Conservation (phyloP, 2,888 invertebrate genomes). For the Scaptomyza cyrtandrae region DNA sequence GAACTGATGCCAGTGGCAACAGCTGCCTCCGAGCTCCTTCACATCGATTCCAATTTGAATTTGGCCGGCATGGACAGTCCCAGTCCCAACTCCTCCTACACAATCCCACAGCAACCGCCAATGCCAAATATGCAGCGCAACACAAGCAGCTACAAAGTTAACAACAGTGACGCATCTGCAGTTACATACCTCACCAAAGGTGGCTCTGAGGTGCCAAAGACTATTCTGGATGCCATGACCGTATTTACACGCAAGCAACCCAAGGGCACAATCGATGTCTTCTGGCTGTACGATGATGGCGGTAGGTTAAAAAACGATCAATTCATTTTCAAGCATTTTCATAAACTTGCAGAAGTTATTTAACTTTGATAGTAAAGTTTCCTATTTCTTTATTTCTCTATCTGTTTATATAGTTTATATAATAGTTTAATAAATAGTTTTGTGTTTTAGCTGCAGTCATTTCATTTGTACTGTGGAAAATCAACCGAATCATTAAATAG, state of each 20-base stretch:
- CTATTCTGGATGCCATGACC: constrained; percentile 89
- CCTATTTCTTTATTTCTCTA: neutral
- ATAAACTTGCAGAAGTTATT: neutral
- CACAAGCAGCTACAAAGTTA: constrained; percentile 77
- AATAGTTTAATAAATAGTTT: neutral
- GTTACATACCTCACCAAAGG: constrained; percentile 87
- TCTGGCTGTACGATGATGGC: constrained; percentile 98
- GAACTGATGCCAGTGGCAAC: constrained; percentile 75
- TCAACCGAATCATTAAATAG: neutral
- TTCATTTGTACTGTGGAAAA: neutral
- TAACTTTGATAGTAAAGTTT: neutral
- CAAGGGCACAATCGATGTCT: constrained; percentile 94
- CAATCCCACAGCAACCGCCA: constrained; percentile 78
- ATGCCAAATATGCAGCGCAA: constrained; percentile 80
- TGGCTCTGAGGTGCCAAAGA: constrained; percentile 87
- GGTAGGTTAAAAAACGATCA: constrained; percentile 84
- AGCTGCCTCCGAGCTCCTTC: constrained; percentile 85
- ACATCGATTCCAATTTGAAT: constrained; percentile 90
- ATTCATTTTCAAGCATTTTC: neutral
- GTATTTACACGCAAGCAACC: constrained; percentile 92
- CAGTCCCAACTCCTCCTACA: constrained; percentile 73
- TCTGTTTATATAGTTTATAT: neutral
- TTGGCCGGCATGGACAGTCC: constrained; percentile 85
- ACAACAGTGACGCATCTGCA: constrained; percentile 64
- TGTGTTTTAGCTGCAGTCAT: too few species aligned